These are phyloP conservation scores for Etheostoma spectabile DNA, from an alignment of 2,113 vertebrate species.

Conservation along the genomic window DNA sequence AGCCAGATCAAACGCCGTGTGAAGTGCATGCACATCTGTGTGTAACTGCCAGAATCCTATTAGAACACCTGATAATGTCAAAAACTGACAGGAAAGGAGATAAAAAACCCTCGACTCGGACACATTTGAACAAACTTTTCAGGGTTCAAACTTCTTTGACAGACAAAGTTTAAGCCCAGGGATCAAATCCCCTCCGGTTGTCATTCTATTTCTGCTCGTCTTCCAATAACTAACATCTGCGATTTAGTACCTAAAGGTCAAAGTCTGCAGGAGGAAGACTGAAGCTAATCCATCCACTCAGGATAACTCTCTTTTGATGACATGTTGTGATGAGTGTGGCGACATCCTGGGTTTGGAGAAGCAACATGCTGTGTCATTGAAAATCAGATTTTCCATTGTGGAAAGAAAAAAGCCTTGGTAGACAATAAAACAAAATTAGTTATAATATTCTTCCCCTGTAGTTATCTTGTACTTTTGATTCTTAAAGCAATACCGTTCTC, in stretches of 20 bases:
- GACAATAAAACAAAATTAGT: conserved; percentile 54
- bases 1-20: conserved; percentile 80
- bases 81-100: conserved; percentile 58
- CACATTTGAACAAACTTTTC: conserved; percentile 62
- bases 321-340: conserved; percentile 54
- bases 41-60: conserved; percentile 59
- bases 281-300: conserved; percentile 64
- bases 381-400: conserved; percentile 52
- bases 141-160: conserved; percentile 54
- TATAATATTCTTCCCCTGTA: conserved; percentile 37
- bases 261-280: conserved; percentile 53
- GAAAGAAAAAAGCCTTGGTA: conserved; percentile 42
- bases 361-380: conserved; percentile 57
- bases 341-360: conserved; percentile 37
- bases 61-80: conserved; percentile 73
- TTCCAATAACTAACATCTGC: conserved; percentile 62
- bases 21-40: conserved; percentile 37
- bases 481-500: conserved; percentile 23
- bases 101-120: conserved; percentile 31
- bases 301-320: conserved; percentile 59
- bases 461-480: conserved; percentile 45
- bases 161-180: conserved; percentile 44
- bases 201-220: conserved; percentile 49
- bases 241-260: conserved; percentile 67
- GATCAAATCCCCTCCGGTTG: conserved; percentile 39